phyloP scores from a whole-genome alignment of 1,140 invertebrate genomes.

The Bacillus rossius region DNA sequence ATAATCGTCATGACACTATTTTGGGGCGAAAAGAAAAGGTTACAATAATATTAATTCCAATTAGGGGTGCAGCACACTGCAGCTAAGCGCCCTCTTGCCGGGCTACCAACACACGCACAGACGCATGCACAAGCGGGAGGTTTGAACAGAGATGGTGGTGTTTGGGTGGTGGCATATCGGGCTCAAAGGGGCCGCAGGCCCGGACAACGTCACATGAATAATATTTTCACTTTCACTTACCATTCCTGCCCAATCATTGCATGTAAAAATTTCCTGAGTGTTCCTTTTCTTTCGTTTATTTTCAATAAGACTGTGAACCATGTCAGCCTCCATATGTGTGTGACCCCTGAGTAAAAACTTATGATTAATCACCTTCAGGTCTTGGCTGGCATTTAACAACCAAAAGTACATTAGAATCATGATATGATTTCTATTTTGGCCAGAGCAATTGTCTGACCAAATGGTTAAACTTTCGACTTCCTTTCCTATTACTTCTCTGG shows the following conservation, averaged over 20 bases:
- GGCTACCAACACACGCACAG: too few relatives aligned
- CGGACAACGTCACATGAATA: neutral
- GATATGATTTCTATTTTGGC: constrained; percentile 15
- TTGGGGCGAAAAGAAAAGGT: too few relatives aligned
- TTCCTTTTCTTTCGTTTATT: constrained; percentile 9
- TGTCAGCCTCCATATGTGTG: constrained; percentile 16
- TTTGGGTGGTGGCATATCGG: too few relatives aligned
- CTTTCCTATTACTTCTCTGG: neutral
- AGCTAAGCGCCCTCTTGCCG: too few relatives aligned
- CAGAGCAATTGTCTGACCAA: constrained; percentile 14
- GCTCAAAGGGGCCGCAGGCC: too few relatives aligned
- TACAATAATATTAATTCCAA: too few relatives aligned
- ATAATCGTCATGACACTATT: too few relatives aligned
- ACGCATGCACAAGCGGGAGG: too few relatives aligned
- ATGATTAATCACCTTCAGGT: constrained; percentile 12
- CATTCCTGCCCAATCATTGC: constrained; percentile 9
- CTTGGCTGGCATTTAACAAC: constrained; percentile 7
- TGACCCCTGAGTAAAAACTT: constrained; percentile 14
- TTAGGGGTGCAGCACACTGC: too few relatives aligned
- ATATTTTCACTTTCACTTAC: neutral
- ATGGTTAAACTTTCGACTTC: constrained; percentile 6
- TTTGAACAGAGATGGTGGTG: too few relatives aligned
- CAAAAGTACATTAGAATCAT: constrained; percentile 11
- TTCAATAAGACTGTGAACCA: constrained; percentile 11
- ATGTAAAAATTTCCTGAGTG: neutral